A percentile compares a stretch with the other conserved stretches of the same genome.
Conservation (phyloP, 2,888 invertebrate genomes). For the Andrena haemorrhoa region DNA sequence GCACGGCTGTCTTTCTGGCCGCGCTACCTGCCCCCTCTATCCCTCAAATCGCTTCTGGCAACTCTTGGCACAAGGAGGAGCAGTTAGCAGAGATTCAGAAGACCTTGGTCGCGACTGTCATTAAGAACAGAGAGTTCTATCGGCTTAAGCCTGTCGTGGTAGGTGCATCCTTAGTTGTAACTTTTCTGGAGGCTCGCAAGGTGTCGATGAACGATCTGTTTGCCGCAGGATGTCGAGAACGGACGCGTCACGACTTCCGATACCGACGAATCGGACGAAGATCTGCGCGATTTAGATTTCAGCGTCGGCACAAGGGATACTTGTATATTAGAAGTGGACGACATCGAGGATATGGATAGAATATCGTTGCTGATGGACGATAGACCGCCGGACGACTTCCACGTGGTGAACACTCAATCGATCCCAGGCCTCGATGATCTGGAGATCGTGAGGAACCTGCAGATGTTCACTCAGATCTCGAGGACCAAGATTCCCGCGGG, state of each 20-base stretch:
- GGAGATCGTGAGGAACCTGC: constrained; percentile 89
- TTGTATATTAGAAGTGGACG: constrained; percentile 93
- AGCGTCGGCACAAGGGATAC: constrained; percentile 92
- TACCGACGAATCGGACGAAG: constrained; percentile 89
- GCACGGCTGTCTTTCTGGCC: constrained; percentile 92
- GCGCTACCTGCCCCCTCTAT: constrained; percentile 92
- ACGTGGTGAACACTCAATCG: constrained; percentile 91
- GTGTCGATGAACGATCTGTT: background rate
- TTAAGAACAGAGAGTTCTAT: constrained; percentile 90
- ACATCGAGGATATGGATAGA: constrained; percentile 92
- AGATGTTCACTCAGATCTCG: constrained; percentile 92
- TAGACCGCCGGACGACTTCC: constrained; percentile 91
- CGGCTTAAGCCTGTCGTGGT: constrained; percentile 85
- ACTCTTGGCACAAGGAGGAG: constrained; percentile 88
- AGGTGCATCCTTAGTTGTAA: background rate
- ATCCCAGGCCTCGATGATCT: constrained; percentile 90
- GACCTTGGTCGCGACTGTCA: constrained; percentile 89
- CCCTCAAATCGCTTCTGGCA: constrained; percentile 90
- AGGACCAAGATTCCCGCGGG: constrained; percentile 87
- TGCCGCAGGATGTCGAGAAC: constrained; percentile 80
- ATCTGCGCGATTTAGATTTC: constrained; percentile 89
- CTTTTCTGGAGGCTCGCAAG: too few species aligned
- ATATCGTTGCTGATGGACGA: constrained; percentile 91
- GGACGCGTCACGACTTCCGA: constrained; percentile 86
- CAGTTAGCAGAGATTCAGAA: constrained; percentile 90